These are phyloP conservation scores for Tringa solitaria DNA, from an alignment of 2,113 vertebrate species.

Conservation along the genomic window DNA sequence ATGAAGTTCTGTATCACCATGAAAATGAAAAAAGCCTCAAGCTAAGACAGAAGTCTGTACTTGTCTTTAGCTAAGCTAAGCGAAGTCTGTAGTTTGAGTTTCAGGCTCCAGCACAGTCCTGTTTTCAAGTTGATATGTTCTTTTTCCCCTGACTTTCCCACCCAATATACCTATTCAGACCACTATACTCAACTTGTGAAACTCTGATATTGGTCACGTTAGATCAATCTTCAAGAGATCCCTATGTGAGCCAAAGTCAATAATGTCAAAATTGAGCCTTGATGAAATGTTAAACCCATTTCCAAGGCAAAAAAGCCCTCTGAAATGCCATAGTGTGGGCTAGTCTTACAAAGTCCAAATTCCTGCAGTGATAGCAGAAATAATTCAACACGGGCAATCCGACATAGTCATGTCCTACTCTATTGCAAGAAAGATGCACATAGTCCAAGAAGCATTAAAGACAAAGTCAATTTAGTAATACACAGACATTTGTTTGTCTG, in stretches of 20 bases:
- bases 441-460: background rate
- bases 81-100: background rate
- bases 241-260: background rate
- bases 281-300: background rate
- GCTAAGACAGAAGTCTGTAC: background rate
- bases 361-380: background rate
- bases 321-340: background rate
- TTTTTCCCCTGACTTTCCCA: background rate
- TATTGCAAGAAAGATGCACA: background rate
- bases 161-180: background rate
- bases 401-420: background rate
- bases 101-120: background rate
- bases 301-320: background rate
- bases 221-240: background rate
- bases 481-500: background rate
- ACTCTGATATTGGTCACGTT: background rate
- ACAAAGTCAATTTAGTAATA: background rate
- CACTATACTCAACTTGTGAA: background rate
- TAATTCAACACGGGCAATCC: background rate
- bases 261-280: background rate
- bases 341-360: background rate
- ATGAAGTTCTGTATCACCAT: background rate
- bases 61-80: background rate
- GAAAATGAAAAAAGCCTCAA: background rate
- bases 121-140: background rate